These are phyloP conservation scores for Channa argus DNA, from an alignment of 2,113 vertebrate species.

Conservation along the genomic window DNA sequence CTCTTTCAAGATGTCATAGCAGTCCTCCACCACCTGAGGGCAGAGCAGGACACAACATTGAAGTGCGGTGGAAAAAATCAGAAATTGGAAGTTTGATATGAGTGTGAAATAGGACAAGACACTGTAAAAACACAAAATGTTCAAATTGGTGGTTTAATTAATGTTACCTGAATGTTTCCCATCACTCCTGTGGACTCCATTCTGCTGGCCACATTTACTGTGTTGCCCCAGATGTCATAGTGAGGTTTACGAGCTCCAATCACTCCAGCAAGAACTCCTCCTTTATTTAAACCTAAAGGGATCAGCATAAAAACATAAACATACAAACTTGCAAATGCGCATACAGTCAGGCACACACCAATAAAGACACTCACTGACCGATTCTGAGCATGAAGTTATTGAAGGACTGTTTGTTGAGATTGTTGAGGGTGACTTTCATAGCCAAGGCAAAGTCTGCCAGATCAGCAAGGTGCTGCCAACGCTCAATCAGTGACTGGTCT, in stretches of 20 bases:
- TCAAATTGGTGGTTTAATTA: background rate
- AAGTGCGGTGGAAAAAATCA: too few relatives aligned
- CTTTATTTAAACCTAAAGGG: constrained; percentile 92
- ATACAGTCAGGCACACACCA: background rate
- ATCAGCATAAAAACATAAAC: constrained; percentile 25
- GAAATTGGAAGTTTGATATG: background rate
- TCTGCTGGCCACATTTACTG: constrained; percentile 96
- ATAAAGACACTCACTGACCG: constrained; percentile 79
- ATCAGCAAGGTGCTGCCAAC: constrained; percentile 94
- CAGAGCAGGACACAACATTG: background rate
- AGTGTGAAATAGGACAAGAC: background rate
- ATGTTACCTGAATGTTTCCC: constrained; percentile 94
- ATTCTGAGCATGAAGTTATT: constrained; percentile 99
- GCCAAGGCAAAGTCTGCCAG: constrained; percentile 95
- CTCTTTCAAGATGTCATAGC: constrained; percentile 90
- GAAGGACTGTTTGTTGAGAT: constrained; percentile 98
- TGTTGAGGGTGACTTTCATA: constrained; percentile 95
- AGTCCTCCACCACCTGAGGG: constrained; percentile 95
- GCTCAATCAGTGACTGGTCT: constrained; percentile 86
- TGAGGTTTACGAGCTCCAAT: constrained; percentile 97
- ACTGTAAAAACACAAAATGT: background rate
- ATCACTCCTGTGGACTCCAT: constrained; percentile 98
- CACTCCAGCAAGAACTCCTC: constrained; percentile 92
- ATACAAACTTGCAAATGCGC: background rate
- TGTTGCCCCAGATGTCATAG: constrained; percentile 98